Conservation (phyloP, 2,797 vertebrate genomes). For the Tragelaphus oryx region DNA sequence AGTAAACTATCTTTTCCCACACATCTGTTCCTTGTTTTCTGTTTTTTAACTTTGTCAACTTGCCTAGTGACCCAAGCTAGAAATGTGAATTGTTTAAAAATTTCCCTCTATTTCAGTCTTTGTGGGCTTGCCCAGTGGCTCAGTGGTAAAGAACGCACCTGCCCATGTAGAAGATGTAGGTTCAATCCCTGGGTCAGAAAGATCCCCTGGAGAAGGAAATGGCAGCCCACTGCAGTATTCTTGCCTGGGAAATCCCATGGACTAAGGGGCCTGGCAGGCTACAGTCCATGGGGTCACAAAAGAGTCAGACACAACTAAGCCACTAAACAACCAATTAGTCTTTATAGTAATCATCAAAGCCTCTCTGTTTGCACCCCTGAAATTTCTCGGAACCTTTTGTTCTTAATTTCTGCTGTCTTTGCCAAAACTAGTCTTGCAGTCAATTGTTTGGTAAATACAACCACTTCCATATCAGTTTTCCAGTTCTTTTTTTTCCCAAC, state of each 20-base stretch:
- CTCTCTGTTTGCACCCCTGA: background rate
- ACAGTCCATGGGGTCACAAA: background rate
- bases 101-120: background rate
- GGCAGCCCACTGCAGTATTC: background rate
- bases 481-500: background rate
- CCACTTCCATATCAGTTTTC: background rate
- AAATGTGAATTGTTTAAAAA: background rate
- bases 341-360: background rate
- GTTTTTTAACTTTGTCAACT: background rate
- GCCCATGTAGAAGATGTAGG: background rate
- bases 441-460: background rate
- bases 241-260: background rate
- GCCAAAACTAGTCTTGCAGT: background rate
- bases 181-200: background rate
- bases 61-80: background rate
- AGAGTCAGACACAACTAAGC: background rate
- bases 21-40: background rate
- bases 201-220: background rate
- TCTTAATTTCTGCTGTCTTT: background rate
- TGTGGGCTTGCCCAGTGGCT: background rate
- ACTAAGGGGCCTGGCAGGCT: background rate
- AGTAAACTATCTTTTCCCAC: background rate
- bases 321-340: background rate
- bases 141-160: background rate
- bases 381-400: background rate